Conservation (phyloP, 2,888 invertebrate species). For the Lasioglossum malachurum region DNA sequence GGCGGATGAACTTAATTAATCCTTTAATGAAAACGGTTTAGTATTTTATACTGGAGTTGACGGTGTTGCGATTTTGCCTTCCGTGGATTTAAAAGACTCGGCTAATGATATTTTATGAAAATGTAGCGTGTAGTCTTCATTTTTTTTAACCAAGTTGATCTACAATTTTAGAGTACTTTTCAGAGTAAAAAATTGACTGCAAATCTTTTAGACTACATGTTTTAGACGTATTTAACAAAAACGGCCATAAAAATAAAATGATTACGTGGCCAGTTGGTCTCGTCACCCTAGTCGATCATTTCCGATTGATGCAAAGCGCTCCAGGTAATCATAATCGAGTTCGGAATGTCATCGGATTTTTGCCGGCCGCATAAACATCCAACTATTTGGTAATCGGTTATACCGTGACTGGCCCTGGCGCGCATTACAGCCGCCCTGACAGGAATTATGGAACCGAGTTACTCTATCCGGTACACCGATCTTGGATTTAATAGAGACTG, state of each 20-base stretch:
- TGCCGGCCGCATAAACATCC: not conserved
- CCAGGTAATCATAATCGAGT: not conserved
- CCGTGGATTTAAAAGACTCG: not conserved
- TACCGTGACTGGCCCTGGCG: not conserved
- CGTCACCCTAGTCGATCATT: not conserved
- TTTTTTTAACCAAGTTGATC: not conserved
- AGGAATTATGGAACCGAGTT: not conserved
- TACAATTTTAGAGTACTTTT: not conserved
- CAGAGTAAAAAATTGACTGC: not conserved
- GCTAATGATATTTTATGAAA: not conserved
- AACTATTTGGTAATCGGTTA: not conserved
- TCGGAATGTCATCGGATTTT: not conserved
- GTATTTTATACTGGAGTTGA: not conserved
- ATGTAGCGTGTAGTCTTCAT: not conserved
- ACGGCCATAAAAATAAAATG: no score
- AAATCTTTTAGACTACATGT: not conserved
- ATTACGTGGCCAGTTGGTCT: no score
- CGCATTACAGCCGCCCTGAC: not conserved
- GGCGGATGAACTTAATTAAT: not conserved
- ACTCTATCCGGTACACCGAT: constrained; percentile 5
- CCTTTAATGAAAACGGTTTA: not conserved
- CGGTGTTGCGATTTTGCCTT: no score
- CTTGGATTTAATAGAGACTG: not conserved
- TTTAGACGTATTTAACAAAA: no score
- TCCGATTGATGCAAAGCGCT: not conserved